phyloP scores from a whole-genome alignment of 2,797 vertebrate species.

The Rhynchotus rufescens region DNA sequence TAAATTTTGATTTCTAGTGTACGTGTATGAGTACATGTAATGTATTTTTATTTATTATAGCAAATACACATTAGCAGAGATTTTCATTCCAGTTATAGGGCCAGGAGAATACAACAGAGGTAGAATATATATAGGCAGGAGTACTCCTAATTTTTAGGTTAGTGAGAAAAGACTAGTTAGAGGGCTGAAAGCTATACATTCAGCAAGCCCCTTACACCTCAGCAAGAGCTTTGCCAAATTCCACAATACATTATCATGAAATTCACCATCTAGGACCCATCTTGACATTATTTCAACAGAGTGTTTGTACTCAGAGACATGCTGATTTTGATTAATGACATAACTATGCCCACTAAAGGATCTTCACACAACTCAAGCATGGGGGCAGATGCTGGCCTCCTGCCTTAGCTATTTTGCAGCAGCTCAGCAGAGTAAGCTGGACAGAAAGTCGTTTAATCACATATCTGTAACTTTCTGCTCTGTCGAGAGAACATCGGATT shows the following conservation, averaged over 20 bases:
- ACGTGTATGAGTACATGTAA: neutral
- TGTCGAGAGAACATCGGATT: neutral
- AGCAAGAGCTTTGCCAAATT: neutral
- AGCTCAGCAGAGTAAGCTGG: neutral
- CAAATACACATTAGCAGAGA: neutral
- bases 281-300: neutral
- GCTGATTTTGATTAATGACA: neutral
- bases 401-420: neutral
- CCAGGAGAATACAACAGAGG: neutral
- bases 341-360: neutral
- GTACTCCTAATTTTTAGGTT: neutral
- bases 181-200: neutral
- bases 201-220: neutral
- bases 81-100: neutral
- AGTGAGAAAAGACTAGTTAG: neutral
- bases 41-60: neutral
- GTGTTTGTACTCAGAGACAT: neutral
- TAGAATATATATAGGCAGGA: neutral
- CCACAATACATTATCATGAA: neutral
- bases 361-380: neutral
- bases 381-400: neutral
- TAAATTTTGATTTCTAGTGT: slow-evolving; percentile 15
- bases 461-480: neutral
- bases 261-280: neutral
- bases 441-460: neutral